These are phyloP conservation scores for Halocynthia roretzi DNA, from an alignment of 23 tunicate genomes.

Conservation along the genomic window DNA sequence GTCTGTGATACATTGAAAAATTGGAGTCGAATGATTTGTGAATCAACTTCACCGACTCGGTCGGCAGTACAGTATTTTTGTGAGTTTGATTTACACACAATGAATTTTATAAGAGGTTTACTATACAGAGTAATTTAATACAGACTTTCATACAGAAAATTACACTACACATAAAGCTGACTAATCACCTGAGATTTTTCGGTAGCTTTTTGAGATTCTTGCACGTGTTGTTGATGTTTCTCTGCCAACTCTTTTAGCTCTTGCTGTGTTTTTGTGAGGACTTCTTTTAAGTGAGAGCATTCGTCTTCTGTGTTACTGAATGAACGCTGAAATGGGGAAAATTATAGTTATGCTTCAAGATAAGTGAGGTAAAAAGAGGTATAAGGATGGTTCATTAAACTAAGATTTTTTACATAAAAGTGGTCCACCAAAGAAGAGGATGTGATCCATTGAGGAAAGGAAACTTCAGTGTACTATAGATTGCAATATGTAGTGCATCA, in stretches of 20 bases:
- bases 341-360: too few species aligned
- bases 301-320: slow-evolving; percentile 84
- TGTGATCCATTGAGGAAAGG: too few species aligned
- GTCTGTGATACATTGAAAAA: too few species aligned
- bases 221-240: slow-evolving; percentile 40
- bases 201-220: slow-evolving; percentile 29
- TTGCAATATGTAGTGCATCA: too few species aligned
- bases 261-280: slow-evolving; percentile 57
- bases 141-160: not conserved
- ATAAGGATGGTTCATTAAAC: too few species aligned
- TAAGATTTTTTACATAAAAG: too few species aligned
- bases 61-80: too few species aligned
- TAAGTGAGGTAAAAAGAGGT: too few species aligned
- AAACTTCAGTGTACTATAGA: too few species aligned
- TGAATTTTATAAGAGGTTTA: not conserved
- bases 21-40: too few species aligned
- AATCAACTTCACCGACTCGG: too few species aligned
- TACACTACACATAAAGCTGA: not conserved
- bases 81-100: not conserved
- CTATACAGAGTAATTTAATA: not conserved
- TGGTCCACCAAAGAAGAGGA: too few species aligned
- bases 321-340: slow-evolving; percentile 33
- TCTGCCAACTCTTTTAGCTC: slow-evolving; percentile 45
- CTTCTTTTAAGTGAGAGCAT: slow-evolving; percentile 58
- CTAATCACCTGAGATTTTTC: slow-evolving; percentile 40